These are phyloP conservation scores for Thamnophis elegans DNA, from an alignment of 2,797 vertebrate genomes.

Conservation along the genomic window DNA sequence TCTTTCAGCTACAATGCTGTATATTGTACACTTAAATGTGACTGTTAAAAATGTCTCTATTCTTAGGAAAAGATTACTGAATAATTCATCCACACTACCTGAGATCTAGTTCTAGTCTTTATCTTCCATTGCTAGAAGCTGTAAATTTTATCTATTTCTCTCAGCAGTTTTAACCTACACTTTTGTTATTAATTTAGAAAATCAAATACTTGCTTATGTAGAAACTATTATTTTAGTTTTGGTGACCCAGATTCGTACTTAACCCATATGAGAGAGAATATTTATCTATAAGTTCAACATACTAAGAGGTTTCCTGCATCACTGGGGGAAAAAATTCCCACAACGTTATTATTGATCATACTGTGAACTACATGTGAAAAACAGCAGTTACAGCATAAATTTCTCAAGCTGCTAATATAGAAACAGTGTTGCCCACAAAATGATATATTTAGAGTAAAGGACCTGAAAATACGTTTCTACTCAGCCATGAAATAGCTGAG, in stretches of 20 bases:
- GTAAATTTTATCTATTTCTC: background rate
- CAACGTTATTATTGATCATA: background rate
- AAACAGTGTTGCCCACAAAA: background rate
- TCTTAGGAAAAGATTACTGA: background rate
- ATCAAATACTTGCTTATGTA: background rate
- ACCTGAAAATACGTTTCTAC: background rate
- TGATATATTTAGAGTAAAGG: background rate
- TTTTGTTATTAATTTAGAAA: background rate
- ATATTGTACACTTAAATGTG: background rate
- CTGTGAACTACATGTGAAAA: background rate
- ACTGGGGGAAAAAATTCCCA: background rate
- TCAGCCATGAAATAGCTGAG: background rate
- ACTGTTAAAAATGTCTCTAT: background rate
- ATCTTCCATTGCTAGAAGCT: background rate
- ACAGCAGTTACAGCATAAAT: background rate
- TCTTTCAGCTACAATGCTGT: background rate
- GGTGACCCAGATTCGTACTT: background rate
- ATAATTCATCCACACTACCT: background rate
- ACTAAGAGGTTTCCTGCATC: background rate
- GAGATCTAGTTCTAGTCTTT: too few relatives aligned
- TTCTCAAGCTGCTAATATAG: background rate
- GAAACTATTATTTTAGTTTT: background rate
- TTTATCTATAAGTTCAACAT: background rate
- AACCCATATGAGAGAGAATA: background rate
- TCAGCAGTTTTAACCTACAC: background rate